Evolutionary conservation across 1,140 invertebrate species (phyloP).

Genomic region (Ceratina japonica): DNA sequence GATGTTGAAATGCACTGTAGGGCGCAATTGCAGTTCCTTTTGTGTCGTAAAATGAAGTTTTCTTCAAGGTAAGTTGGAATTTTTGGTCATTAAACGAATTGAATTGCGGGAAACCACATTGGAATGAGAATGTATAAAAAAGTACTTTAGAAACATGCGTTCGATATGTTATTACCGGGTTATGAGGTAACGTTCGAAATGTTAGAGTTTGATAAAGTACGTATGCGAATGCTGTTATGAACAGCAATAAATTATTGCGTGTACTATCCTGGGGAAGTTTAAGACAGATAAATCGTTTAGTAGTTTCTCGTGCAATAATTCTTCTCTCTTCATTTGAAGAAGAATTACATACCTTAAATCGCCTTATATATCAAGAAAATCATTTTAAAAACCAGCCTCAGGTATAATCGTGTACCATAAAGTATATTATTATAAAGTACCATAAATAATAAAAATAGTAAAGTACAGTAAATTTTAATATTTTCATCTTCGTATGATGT

Average conservation of each 20-base stretch:
- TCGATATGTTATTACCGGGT: no score
- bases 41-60: neutral
- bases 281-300: no score
- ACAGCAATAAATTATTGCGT: no score
- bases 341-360: neutral
- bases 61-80: neutral
- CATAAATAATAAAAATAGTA: no score
- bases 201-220: no score
- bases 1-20: neutral
- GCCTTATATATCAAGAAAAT: slow-evolving; percentile 6
- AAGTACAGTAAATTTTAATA: no score
- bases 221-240: no score
- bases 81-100: neutral
- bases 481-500: no score
- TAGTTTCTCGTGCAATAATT: neutral
- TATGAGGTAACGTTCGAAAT: no score
- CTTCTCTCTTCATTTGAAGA: neutral
- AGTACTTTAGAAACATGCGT: neutral
- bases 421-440: no score
- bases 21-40: neutral
- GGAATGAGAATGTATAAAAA: neutral
- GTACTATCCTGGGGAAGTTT: neutral
- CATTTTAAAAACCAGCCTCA: neutral
- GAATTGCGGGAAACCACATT: neutral
- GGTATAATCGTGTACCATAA: no score